Evolutionary conservation across 1,140 invertebrate species (phyloP), one percentile per base, ranked within the genome.

Genomic region (Lucilia sericata): DNA sequence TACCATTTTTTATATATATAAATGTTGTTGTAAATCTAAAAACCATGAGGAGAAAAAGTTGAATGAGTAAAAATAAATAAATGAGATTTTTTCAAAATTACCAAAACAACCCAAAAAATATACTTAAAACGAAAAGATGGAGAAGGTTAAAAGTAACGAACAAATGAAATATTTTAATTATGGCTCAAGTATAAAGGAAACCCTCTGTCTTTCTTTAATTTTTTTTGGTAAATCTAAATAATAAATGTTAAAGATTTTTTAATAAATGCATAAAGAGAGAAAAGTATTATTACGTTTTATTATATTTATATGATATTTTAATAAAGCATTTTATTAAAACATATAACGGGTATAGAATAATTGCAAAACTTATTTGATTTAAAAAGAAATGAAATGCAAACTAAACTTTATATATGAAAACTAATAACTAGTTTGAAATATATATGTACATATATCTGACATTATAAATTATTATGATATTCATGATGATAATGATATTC

Each of bases 51-150:
- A 75, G 42, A 14, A 55, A 34, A 75, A 75, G 74, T 34, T 75
- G 36, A 75, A 75, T 7, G 30, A 75, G 21, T 0, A 75, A 42
- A 42, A 42, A 42, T 42, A 42, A 75, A 75, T 75, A 75, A 75
- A 75, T 75, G 74, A 75, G 74, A 75, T 75, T 75, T 30, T 75
- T 55, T 55, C 10, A 55, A 55, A 55, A 55, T 55, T 55, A 55
- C 51, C 13, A 42, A 55, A n/a, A n/a, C 51, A 55, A 55, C 51
- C 51, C 12, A 55, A 55, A 55, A 55, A 30, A 49, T n/a, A 55
- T 42, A 42, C 42, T 42, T 42, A 42, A 42, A 3, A 7, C 42
- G 5, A 10, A 42, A 3, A 42, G 42, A 42, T 55, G 13, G 5
- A 42, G 51, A 55, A 55, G 51, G 51, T 55, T 55, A 55, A 55